Conservation (phyloP, 2,113 vertebrate species). For the Protomyctophum bolini region DNA sequence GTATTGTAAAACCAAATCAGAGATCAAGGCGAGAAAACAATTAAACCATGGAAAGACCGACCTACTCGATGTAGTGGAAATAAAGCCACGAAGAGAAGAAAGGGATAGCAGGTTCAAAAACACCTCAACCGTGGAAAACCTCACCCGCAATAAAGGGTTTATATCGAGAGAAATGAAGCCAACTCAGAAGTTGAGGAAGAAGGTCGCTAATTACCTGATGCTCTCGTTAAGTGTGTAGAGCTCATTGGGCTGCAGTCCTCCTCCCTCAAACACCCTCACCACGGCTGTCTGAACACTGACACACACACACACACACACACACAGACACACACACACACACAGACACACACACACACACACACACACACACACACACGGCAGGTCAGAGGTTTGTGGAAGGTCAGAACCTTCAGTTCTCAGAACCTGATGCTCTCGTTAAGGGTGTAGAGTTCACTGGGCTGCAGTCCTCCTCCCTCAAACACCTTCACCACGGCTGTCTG, state of each 20-base stretch:
- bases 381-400: no score
- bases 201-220: conserved; percentile 83
- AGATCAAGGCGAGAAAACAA: no score
- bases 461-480: conserved; percentile 90
- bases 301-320: conserved; percentile 22
- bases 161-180: not conserved
- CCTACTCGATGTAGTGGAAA: not conserved
- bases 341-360: no score
- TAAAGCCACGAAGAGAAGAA: not conserved
- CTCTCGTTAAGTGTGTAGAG: conserved; percentile 92
- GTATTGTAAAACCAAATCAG: no score
- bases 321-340: no score
- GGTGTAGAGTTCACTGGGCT: conserved; percentile 87
- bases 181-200: not conserved
- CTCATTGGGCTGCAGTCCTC: conserved; percentile 87
- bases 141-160: not conserved
- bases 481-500: conserved; percentile 95
- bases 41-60: not conserved
- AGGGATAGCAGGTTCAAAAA: not conserved
- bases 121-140: not conserved
- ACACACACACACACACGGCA: no score
- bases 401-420: no score
- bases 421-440: conserved; percentile 97
- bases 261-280: conserved; percentile 94
- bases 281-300: conserved; percentile 92